These are phyloP conservation scores for Oxygymnocypris stewartii DNA, from an alignment of 2,113 vertebrate genomes.

Conservation along the genomic window DNA sequence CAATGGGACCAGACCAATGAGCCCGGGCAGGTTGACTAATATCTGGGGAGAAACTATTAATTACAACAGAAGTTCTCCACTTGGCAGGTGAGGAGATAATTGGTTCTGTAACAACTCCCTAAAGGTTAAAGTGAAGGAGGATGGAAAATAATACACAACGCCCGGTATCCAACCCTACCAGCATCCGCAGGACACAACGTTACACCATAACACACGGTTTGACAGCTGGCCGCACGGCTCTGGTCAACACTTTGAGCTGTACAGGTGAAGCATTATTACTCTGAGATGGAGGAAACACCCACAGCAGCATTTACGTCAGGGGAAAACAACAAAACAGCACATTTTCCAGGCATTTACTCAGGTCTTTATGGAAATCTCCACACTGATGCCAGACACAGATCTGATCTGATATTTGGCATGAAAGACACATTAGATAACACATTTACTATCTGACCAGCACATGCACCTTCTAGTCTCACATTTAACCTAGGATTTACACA, in stretches of 20 bases:
- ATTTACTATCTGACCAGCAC: not conserved
- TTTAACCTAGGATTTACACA: not conserved
- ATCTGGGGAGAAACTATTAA: conserved; percentile 49
- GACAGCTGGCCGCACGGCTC: conserved; percentile 13
- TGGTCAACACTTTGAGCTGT: conserved; percentile 3
- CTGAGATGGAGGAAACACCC: not conserved
- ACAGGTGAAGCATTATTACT: conserved; percentile 21
- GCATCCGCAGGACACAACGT: not conserved
- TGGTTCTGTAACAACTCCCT: conserved; percentile 47
- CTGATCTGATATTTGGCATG: not conserved
- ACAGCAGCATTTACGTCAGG: conserved; percentile 3
- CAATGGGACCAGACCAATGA: conserved; percentile 36
- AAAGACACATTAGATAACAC: not conserved
- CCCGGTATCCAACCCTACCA: not conserved
- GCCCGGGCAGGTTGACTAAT: conserved; percentile 46
- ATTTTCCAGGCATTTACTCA: not conserved
- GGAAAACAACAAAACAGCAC: not conserved
- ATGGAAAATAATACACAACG: not conserved
- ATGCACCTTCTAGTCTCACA: not conserved
- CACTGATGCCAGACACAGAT: not conserved
- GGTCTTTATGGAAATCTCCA: conserved; percentile 2
- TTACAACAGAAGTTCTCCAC: conserved; percentile 43
- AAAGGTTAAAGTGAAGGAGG: conserved; percentile 35
- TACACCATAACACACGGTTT: not conserved
- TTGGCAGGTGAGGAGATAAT: conserved; percentile 44